A percentile compares a stretch with the other conserved stretches of the same genome.
phyloP scores from a whole-genome alignment of 2,888 invertebrate genomes.

The Lithophane leautieri region DNA sequence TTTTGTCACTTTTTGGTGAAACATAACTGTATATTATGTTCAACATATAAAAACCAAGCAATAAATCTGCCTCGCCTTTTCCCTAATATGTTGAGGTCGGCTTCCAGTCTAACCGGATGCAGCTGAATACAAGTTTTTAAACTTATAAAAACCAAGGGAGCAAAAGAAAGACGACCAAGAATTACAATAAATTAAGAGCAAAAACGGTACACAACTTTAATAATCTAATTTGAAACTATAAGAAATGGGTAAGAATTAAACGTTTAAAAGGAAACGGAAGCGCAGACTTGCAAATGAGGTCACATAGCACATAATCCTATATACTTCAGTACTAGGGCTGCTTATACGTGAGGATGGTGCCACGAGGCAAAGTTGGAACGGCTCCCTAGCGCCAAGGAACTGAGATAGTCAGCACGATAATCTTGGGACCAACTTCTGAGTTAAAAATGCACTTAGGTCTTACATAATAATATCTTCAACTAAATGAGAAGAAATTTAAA shows the following conservation, averaged over 20 bases:
- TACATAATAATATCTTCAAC: too few relatives aligned
- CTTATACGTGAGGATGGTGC: constrained; percentile 8
- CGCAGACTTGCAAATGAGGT: constrained; percentile 21
- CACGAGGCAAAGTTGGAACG: constrained; percentile 30
- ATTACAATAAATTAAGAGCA: constrained; percentile 11
- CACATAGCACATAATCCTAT: constrained; percentile 13
- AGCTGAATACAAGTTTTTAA: too few relatives aligned
- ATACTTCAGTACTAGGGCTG: constrained; percentile 15
- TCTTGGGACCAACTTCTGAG: constrained; percentile 41
- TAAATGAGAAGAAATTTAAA: too few relatives aligned
- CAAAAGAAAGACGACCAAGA: not conserved
- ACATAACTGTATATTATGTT: too few relatives aligned
- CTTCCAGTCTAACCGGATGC: too few relatives aligned
- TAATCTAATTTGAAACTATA: constrained; percentile 18
- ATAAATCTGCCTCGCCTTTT: too few relatives aligned
- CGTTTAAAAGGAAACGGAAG: constrained; percentile 14
- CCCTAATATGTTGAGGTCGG: too few relatives aligned
- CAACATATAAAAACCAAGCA: too few relatives aligned
- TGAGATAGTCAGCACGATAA: constrained; percentile 28
- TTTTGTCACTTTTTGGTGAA: not conserved
- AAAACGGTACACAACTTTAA: constrained; percentile 4
- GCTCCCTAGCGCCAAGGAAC: constrained; percentile 14
- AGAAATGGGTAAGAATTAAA: constrained; percentile 37
- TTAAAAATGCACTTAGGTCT: constrained; percentile 26
- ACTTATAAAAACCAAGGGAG: not conserved